Base-by-base conservation (phyloP, 1,140 invertebrate species). In the Plectrocnemia conspersa region DNA sequence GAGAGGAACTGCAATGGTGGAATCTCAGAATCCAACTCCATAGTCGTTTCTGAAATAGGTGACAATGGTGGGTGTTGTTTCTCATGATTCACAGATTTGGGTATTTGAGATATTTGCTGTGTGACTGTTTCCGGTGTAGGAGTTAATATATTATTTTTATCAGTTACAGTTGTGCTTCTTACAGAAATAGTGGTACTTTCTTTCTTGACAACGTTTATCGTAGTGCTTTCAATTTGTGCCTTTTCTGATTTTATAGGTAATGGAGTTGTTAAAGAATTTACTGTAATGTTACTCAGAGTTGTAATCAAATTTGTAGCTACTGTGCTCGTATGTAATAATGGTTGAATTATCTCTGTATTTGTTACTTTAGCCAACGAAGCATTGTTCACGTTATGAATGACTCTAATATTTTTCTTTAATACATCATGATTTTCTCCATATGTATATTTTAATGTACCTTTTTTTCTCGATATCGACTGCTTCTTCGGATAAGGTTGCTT, bases 51-150 rank as follows among this genome's bases (percentile, higher is more conserved):
- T 23, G 76, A 78, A 52, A 74, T 71, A 3, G 69, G 71, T 9
- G 65, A 66, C 2, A 65, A 56, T 18, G 76, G 75, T 62, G 73
- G 65, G 63, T 76, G 73, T 29, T 77, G 72, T 29, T 76, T 77
- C 66, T 78, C 72, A 55, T 74, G 77, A 44, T 79, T 79, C 19
- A 79, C 72, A 4, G 77, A 77, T 65, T 73, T 77, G 19, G 73
- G 61, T 22, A 59, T 53, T 58, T 23, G 25, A 65, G 68, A 58
- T 69, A 72, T 45, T 66, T 68, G 9, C 71, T 69, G 64, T 69
- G 69, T n/a, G 63, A 66, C 3, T 16, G 25, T 48, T 40, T 32
- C 10, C 1, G 21, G 27, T 7, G 27, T 29, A 7, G 27, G 6
- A 5, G 18, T 38, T 16, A 16, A 9, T 13, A 16, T 5, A 38